phyloP scores from a whole-genome alignment of 2,797 vertebrate genomes.

The Crenuchus spilurus region DNA sequence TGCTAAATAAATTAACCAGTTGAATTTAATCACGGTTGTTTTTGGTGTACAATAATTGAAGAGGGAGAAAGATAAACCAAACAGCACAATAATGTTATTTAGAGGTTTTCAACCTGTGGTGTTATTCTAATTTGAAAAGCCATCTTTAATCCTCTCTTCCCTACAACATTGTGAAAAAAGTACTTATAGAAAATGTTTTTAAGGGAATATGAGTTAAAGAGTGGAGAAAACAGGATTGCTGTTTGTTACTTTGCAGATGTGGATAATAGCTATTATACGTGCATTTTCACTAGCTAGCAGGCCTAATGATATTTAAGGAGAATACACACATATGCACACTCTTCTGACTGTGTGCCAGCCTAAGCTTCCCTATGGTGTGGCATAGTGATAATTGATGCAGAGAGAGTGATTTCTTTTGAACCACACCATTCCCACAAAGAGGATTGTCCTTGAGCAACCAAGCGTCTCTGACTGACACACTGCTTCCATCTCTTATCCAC shows the following conservation, averaged over 20 bases:
- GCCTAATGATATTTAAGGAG: background rate
- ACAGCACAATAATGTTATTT: too few species aligned
- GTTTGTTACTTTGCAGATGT: too few species aligned
- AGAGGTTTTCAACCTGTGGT: too few species aligned
- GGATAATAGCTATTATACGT: too few species aligned
- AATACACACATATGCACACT: background rate
- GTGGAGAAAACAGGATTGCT: too few species aligned
- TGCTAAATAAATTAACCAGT: background rate
- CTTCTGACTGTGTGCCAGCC: constrained; percentile 63
- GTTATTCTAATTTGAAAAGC: too few species aligned
- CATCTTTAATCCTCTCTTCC: too few species aligned
- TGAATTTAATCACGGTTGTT: background rate
- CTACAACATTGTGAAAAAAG: too few species aligned
- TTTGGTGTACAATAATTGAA: background rate
- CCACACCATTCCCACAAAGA: constrained; percentile 77
- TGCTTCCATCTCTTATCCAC: constrained; percentile 65
- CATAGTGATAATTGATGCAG: constrained; percentile 78
- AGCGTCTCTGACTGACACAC: constrained; percentile 77
- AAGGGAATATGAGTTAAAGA: too few species aligned
- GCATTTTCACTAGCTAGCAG: background rate
- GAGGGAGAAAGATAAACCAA: background rate
- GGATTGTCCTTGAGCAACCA: constrained; percentile 77
- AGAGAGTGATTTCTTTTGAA: constrained; percentile 85
- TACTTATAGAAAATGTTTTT: too few species aligned
- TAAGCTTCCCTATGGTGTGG: constrained; percentile 60